Conservation (phyloP, 2,797 vertebrate genomes). For the Geotrypetes seraphini region DNA sequence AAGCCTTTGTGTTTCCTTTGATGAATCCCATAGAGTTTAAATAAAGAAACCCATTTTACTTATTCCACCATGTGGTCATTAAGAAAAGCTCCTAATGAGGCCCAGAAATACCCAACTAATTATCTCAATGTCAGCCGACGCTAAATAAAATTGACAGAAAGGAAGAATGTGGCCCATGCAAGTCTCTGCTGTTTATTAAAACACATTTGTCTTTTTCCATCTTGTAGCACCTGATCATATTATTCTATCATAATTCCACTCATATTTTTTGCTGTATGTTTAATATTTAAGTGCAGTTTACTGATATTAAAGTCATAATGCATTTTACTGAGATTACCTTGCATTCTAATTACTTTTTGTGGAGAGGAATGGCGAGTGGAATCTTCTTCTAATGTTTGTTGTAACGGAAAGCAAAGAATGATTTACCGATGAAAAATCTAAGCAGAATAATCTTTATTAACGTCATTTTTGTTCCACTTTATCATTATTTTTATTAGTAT, state of each 20-base stretch:
- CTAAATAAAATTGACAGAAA: slow-evolving; percentile 87
- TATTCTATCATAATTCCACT: slow-evolving; percentile 64
- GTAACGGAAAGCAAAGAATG: slow-evolving; percentile 12
- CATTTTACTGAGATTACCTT: slow-evolving; percentile 46
- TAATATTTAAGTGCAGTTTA: slow-evolving; percentile 57
- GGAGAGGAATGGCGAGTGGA: slow-evolving; percentile 16
- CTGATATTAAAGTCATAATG: slow-evolving; percentile 63
- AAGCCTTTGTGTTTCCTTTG: slow-evolving; percentile 42
- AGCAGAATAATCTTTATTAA: not conserved
- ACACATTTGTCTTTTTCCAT: slow-evolving; percentile 52
- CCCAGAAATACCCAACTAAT: slow-evolving; percentile 62
- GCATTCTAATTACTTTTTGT: slow-evolving; percentile 44
- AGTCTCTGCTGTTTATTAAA: slow-evolving; percentile 75
- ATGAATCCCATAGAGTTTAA: slow-evolving; percentile 27
- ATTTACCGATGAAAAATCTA: not conserved
- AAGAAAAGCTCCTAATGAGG: slow-evolving; percentile 64
- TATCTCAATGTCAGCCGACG: slow-evolving; percentile 66
- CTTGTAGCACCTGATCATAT: slow-evolving; percentile 53
- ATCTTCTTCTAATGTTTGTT: slow-evolving; percentile 11
- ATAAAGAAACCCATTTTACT: slow-evolving; percentile 55
- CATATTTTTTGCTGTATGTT: slow-evolving; percentile 60
- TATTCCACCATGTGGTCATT: slow-evolving; percentile 47
- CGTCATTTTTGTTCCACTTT: no score
- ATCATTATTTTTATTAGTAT: no score
- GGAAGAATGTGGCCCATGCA: slow-evolving; percentile 58